Percentiles rank a stretch among this genome's conserved stretches.
Evolutionary conservation across 2,113 vertebrate genomes (phyloP).

Genomic region (Orthonyx spaldingii): DNA sequence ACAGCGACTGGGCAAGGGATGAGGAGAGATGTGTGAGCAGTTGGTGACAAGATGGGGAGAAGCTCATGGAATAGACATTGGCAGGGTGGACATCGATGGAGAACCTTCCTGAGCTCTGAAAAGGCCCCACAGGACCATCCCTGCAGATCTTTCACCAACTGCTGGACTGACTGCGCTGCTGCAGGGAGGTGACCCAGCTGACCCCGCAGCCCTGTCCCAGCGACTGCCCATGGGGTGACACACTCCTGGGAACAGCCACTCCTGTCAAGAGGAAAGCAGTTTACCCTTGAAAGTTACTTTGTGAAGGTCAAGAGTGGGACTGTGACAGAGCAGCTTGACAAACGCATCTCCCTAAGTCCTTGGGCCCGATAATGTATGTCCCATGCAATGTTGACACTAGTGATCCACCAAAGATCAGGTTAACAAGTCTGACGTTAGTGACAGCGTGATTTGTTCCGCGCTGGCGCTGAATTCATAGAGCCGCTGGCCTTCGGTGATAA

Average conservation of each 20-base stretch:
- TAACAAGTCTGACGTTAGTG: slow-evolving; percentile 73
- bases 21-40: background rate
- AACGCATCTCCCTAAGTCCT: slow-evolving; percentile 73
- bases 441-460: slow-evolving; percentile 63
- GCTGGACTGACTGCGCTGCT: background rate
- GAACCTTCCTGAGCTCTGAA: background rate
- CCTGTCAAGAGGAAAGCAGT: background rate
- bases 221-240: background rate
- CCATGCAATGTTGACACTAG: slow-evolving; percentile 72
- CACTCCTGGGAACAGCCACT: background rate
- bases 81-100: background rate
- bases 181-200: background rate
- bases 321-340: slow-evolving; percentile 77
- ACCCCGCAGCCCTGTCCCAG: background rate
- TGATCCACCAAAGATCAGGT: slow-evolving; percentile 70
- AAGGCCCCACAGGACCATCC: background rate
- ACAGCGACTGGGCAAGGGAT: background rate
- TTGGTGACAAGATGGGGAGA: background rate
- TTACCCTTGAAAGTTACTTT: slow-evolving; percentile 75
- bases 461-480: slow-evolving; percentile 55
- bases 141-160: background rate
- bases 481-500: slow-evolving; percentile 65
- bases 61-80: background rate
- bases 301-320: slow-evolving; percentile 61
- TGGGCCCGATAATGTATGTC: slow-evolving; percentile 78